Evolutionary conservation across 1,140 invertebrate genomes (phyloP).

Genomic region (Himalopsyche phryganea): DNA sequence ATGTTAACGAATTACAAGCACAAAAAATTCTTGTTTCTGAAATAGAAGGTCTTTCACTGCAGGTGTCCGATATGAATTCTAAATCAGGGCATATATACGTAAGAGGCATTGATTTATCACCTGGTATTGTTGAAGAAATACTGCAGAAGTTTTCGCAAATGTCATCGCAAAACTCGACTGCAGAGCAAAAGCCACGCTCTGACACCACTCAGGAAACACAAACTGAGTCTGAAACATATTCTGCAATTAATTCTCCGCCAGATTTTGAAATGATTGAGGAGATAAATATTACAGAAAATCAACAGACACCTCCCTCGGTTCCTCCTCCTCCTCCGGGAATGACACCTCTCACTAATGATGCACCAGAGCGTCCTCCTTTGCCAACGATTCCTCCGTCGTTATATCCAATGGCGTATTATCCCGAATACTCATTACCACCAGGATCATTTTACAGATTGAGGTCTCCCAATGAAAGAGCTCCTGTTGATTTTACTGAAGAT

Average conservation of each 20-base stretch:
- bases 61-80: conserved; percentile 63
- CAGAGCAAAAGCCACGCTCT: conserved; percentile 34
- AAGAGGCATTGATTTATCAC: conserved; percentile 62
- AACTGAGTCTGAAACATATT: conserved; percentile 37
- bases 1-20: conserved; percentile 71
- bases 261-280: background rate
- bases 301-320: conserved; percentile 4
- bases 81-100: conserved; percentile 62
- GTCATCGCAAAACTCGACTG: conserved; percentile 36
- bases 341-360: background rate
- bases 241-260: background rate
- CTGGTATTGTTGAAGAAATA: conserved; percentile 60
- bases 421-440: conserved; percentile 45
- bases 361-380: conserved; percentile 54
- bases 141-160: conserved; percentile 53
- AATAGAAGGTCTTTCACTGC: conserved; percentile 68
- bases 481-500: conserved; percentile 42
- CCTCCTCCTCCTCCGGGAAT: conserved; percentile 39
- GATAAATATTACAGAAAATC: background rate
- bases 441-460: conserved; percentile 47
- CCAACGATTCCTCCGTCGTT: conserved; percentile 47
- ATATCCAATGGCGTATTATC: conserved; percentile 54
- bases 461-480: conserved; percentile 41
- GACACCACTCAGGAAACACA: conserved; percentile 47
- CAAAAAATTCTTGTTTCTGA: conserved; percentile 75